Conservation (phyloP, 2,797 vertebrate genomes). For the Odontamblyopus rebecca region DNA sequence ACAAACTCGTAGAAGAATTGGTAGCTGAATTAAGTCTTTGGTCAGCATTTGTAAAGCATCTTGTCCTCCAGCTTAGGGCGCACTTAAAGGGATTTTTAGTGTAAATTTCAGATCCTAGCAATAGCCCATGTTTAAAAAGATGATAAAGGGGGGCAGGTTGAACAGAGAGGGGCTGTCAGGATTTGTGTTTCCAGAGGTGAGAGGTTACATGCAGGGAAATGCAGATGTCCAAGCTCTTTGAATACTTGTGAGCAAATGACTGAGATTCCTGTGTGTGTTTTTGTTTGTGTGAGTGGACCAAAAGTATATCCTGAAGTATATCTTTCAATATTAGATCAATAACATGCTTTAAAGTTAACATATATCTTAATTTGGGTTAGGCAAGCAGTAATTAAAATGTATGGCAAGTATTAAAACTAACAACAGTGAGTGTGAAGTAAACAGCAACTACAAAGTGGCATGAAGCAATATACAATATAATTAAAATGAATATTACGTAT, state of each 20-base stretch:
- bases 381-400: neutral
- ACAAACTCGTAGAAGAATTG: slow-evolving; percentile 55
- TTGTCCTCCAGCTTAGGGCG: slow-evolving; percentile 12
- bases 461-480: neutral
- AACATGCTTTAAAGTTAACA: neutral
- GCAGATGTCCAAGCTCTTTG: slow-evolving; percentile 73
- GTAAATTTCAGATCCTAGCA: neutral
- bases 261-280: slow-evolving; percentile 31
- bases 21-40: slow-evolving; percentile 68
- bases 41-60: slow-evolving; percentile 52
- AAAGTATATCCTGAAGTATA: neutral
- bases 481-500: neutral
- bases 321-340: neutral
- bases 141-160: slow-evolving; percentile 47
- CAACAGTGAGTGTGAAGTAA: neutral
- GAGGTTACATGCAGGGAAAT: slow-evolving; percentile 69
- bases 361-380: neutral
- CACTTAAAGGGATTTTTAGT: neutral
- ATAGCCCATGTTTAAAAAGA: slow-evolving; percentile 31
- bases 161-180: slow-evolving; percentile 54
- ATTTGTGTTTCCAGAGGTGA: slow-evolving; percentile 80
- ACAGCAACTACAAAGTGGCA: neutral
- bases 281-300: neutral
- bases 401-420: neutral
- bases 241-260: slow-evolving; percentile 62